Evolutionary conservation across 2,113 vertebrate species (phyloP).

Genomic region (Grammomys surdaster): DNA sequence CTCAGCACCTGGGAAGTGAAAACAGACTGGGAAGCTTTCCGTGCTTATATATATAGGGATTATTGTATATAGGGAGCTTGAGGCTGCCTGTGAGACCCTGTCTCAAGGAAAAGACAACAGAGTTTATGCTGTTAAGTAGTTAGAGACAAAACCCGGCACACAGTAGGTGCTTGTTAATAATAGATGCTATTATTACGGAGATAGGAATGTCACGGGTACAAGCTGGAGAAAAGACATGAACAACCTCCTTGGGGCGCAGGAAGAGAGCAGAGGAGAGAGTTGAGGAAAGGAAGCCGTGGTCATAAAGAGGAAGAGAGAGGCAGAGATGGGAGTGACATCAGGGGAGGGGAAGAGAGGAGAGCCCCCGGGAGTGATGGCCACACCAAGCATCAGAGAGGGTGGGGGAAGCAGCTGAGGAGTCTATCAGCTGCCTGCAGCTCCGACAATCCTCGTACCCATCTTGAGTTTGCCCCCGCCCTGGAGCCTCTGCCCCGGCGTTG

Average conservation of each 20-base stretch:
- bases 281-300: neutral
- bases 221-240: neutral
- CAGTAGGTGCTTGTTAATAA: neutral
- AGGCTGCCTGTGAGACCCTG: neutral
- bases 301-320: slow-evolving; percentile 37
- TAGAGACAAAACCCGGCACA: neutral
- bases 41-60: too few relatives aligned
- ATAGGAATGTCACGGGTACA: neutral
- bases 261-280: neutral
- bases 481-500: neutral
- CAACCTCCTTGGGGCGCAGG: neutral
- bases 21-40: too few relatives aligned
- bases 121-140: neutral
- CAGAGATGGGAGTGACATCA: slow-evolving; percentile 9
- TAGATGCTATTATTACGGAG: neutral
- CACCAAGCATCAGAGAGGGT: neutral
- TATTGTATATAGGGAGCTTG: neutral
- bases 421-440: slow-evolving; percentile 63
- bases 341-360: neutral
- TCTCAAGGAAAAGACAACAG: neutral
- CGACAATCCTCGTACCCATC: neutral
- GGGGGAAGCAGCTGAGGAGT: slow-evolving; percentile 42
- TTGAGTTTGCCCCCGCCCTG: neutral
- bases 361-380: neutral
- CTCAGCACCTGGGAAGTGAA: neutral